These are phyloP conservation scores for Toxotes chatareus DNA, from an alignment of 2,113 vertebrate genomes.

Conservation along the genomic window DNA sequence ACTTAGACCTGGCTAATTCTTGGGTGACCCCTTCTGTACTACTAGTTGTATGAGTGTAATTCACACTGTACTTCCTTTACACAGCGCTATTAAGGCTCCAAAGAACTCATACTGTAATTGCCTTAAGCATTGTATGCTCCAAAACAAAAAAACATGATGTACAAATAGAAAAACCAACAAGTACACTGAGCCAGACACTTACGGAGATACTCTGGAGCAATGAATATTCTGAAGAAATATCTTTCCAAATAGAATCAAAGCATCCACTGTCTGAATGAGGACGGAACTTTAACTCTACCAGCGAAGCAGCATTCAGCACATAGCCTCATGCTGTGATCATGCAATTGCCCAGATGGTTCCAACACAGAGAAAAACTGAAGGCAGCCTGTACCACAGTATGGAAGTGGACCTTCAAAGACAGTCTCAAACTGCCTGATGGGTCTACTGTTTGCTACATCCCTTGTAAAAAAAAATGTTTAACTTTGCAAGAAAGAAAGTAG, in stretches of 20 bases:
- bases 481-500: constrained; percentile 28
- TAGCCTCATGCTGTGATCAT: constrained; percentile 61
- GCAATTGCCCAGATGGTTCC: constrained; percentile 72
- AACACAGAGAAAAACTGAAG: constrained; percentile 51
- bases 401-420: constrained; percentile 57
- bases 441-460: constrained; percentile 25
- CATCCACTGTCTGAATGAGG: constrained; percentile 23
- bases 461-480: constrained; percentile 49
- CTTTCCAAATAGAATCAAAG: constrained; percentile 51
- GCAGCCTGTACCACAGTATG: constrained; percentile 64
- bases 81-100: constrained; percentile 11
- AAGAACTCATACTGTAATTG: constrained; percentile 27
- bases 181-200: constrained; percentile 13
- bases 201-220: constrained; percentile 20
- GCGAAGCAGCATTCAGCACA: constrained; percentile 54
- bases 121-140: neutral
- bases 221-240: constrained; percentile 34
- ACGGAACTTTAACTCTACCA: constrained; percentile 53
- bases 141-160: neutral
- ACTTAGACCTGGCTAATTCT: constrained; percentile 3
- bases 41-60: constrained; percentile 16
- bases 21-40: constrained; percentile 1
- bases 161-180: constrained; percentile 41
- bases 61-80: constrained; percentile 1
- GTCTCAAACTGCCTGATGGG: constrained; percentile 56